Conservation (phyloP, 2,113 vertebrate species). For the Chaetura pelagica region DNA sequence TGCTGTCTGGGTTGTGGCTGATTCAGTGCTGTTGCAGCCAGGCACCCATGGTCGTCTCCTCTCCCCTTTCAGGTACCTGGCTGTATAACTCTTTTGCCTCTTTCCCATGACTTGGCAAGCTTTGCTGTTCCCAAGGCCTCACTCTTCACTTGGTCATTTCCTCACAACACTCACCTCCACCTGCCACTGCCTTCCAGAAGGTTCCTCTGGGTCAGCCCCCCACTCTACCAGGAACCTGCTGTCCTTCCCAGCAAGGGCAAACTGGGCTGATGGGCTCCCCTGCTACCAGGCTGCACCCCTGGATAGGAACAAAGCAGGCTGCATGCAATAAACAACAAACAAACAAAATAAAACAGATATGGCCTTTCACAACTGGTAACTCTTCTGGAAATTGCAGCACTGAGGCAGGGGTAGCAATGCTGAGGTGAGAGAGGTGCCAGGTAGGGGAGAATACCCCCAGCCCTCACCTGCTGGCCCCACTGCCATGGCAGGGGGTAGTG, state of each 20-base stretch:
- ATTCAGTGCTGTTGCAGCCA: fast-evolving
- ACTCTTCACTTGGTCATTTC: background rate
- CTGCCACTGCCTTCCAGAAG: background rate
- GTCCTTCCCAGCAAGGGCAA: background rate
- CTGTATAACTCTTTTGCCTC: background rate
- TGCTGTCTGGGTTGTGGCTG: background rate
- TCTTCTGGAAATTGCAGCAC: background rate
- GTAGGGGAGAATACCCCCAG: background rate
- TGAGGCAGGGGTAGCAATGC: too few species aligned
- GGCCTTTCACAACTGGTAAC: background rate
- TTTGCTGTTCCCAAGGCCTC: background rate
- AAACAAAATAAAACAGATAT: background rate
- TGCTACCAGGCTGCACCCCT: background rate
- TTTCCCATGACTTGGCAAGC: background rate
- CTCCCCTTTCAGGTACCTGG: background rate
- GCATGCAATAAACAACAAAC: fast-evolving
- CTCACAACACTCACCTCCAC: fast-evolving
- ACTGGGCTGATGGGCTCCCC: fast-evolving
- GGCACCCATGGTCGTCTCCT: fast-evolving
- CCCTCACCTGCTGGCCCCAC: background rate
- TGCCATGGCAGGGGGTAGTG: background rate
- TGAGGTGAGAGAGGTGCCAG: background rate
- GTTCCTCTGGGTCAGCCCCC: fast-evolving
- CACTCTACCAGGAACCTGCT: fast-evolving
- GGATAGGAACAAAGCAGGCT: background rate